Evolutionary conservation across 2,797 vertebrate species (phyloP), one percentile per base, ranked within the genome.

Genomic region (Myiotriccus ornatus): DNA sequence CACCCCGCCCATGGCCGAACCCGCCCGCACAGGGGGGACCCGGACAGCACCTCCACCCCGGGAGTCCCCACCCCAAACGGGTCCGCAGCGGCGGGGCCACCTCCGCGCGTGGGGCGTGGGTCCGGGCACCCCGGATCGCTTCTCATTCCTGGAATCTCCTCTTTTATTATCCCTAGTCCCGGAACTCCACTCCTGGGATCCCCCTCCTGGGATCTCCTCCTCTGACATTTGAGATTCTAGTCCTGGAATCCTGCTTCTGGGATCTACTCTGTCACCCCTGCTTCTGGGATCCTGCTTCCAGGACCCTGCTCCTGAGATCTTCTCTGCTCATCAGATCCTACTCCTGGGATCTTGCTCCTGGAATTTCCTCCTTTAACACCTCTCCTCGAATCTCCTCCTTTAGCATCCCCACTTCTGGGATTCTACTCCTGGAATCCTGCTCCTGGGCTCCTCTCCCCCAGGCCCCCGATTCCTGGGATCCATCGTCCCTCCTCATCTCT

Each of bases 11-110:
- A 8, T 0, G 44, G 6, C 10, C 4, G 57, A 93, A 9, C 41
- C 56, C 14, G 3, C 0, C 2, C 5, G 28, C 9, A 49, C 8
- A 8, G 16, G 3, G 57, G 24, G 14, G 4, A 30, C 34, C 30
- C 12, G 4, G 7, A 6, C 62, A 5, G 19, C 5, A 4, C 49
- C 25, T 43, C 6, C 24, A 11, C 1, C 34, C 5, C 0, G 3
- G 17, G 9, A 28, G 13, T 41, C 34, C 21, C 5, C 52, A 9
- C 3, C 56, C 52, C 60, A 4, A 84, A 87, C 17, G 55, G 0
- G 43, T 5, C 6, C 19, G 7, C 24, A 5, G 63, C 43, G 0
- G 30, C 6, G 39, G 64, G 14, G 53, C 10, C 62, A 34, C 12
- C 7, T 9, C 17, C 5, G 2, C 12, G 11, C 10, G 10, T 24